Conservation (phyloP, 92 coral and sea anemone genomes). For the Epizoanthus rinbou region DNA sequence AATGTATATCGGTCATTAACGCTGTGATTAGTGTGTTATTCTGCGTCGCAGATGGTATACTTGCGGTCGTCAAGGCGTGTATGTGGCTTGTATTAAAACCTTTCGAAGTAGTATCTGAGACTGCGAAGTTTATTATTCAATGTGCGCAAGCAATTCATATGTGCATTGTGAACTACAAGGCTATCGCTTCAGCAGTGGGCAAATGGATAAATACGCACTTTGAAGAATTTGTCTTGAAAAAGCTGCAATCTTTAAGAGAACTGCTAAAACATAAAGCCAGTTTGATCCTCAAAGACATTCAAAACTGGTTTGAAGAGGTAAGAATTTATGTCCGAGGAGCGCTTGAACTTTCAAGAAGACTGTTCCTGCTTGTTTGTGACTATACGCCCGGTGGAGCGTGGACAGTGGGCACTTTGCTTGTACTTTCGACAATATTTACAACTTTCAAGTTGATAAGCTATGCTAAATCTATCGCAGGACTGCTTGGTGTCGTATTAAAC, state of each 20-base stretch:
- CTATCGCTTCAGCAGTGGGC: background rate
- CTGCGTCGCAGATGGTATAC: conserved; percentile 1
- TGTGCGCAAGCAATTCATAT: conserved; percentile 9
- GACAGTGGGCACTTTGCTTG: background rate
- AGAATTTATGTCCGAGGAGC: conserved; percentile 37
- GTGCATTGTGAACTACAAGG: conserved; percentile 18
- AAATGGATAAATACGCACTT: conserved; percentile 24
- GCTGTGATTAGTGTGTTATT: background rate
- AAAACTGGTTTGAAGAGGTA: conserved; percentile 14
- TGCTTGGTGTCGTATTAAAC: background rate
- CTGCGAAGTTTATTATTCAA: conserved; percentile 10
- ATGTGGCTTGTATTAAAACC: conserved; percentile 25
- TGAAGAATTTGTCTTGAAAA: conserved; percentile 16
- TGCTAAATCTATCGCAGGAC: conserved; percentile 12
- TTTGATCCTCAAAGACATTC: background rate
- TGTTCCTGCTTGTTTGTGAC: background rate
- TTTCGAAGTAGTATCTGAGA: conserved; percentile 19
- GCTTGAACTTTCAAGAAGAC: conserved; percentile 10
- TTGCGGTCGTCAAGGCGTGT: conserved; percentile 2
- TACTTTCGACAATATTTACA: conserved; percentile 1
- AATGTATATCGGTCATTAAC: background rate
- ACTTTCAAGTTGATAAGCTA: conserved; percentile 13
- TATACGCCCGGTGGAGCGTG: conserved; percentile 27
- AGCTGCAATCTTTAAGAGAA: conserved; percentile 13
- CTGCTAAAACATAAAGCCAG: background rate